Conservation (phyloP, 2,888 invertebrate genomes). For the Blastobasis lacticolella region DNA sequence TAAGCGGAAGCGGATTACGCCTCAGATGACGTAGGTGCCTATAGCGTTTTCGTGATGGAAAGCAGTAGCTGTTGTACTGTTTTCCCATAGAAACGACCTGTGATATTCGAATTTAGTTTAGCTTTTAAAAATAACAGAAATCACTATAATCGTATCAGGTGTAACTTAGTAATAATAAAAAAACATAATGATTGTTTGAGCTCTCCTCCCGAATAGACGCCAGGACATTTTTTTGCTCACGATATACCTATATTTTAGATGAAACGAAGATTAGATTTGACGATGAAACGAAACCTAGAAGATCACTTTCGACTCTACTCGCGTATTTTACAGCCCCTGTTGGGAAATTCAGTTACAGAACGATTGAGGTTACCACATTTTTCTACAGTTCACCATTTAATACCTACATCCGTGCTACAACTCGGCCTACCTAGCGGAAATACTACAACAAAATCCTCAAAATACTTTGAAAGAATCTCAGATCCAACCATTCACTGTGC, state of each 20-base stretch:
- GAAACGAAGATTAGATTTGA: no score
- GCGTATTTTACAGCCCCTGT: no score
- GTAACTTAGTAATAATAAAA: neutral
- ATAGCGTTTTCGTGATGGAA: neutral
- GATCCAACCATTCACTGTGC: neutral
- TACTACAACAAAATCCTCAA: neutral
- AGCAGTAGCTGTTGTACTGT: neutral
- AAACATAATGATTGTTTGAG: neutral
- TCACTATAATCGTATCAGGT: no score
- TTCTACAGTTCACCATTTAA: neutral
- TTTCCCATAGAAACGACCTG: neutral
- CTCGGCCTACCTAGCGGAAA: neutral
- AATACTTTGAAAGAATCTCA: neutral
- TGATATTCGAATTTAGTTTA: neutral
- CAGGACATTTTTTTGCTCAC: no score
- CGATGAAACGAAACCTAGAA: no score
- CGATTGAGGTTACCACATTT: no score
- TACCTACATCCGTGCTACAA: neutral
- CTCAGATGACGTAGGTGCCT: neutral
- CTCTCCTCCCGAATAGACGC: no score
- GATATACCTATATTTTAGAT: no score
- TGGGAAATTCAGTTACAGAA: no score
- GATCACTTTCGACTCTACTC: no score
- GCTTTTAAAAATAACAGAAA: no score
- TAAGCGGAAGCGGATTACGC: constrained; percentile 16